These are phyloP conservation scores for Leptocoma aspasia DNA, from an alignment of 2,113 vertebrate genomes.

Conservation along the genomic window DNA sequence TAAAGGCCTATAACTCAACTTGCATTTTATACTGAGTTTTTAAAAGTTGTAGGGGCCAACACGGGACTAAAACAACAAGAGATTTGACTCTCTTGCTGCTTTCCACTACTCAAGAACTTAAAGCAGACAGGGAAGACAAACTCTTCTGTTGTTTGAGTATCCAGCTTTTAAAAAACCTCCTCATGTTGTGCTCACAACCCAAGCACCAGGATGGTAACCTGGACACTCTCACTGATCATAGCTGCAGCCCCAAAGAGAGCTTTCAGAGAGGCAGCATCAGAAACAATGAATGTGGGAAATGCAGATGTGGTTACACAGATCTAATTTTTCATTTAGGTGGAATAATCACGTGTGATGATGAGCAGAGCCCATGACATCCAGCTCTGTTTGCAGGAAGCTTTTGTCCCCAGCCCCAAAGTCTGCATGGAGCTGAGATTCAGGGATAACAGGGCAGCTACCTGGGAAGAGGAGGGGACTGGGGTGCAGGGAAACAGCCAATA, in stretches of 20 bases:
- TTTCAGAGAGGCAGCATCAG: not conserved
- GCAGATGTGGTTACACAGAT: not conserved
- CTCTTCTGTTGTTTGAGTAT: not conserved
- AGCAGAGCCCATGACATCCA: not conserved
- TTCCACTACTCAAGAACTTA: not conserved
- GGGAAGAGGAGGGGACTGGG: not conserved
- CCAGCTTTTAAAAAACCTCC: not conserved
- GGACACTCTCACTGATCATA: not conserved
- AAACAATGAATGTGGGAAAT: not conserved
- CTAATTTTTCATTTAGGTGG: not conserved
- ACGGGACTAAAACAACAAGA: constrained; percentile 10
- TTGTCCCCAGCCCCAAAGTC: not conserved
- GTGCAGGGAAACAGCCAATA: not conserved
- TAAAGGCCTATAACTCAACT: constrained; percentile 49
- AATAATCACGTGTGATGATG: not conserved
- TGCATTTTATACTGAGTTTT: constrained; percentile 14
- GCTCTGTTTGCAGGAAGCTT: not conserved
- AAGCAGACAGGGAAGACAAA: not conserved
- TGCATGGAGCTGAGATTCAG: not conserved
- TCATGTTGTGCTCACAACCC: not conserved
- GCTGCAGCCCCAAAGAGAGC: not conserved
- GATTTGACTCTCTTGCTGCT: not conserved
- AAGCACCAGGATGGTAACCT: not conserved
- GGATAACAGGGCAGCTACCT: not conserved
- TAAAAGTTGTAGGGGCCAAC: constrained; percentile 11